Evolutionary conservation across 2,888 invertebrate species (phyloP).

Genomic region (Melanophora roralis): DNA sequence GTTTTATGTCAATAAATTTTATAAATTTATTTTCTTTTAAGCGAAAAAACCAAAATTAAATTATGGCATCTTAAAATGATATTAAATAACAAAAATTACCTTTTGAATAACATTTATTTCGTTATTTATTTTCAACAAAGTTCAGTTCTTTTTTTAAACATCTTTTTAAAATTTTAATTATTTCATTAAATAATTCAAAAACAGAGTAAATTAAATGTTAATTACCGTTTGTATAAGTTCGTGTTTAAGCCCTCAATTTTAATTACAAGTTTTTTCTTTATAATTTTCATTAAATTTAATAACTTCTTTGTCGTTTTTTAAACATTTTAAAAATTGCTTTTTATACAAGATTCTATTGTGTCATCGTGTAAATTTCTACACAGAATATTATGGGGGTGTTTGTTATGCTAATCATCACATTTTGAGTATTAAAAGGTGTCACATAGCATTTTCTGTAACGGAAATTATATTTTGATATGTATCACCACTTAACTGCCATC

Average conservation of each 20-base stretch:
- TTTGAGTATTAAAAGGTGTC: conserved; percentile 48
- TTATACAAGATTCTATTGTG: background rate
- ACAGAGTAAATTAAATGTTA: conserved; percentile 13
- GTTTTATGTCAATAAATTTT: no score
- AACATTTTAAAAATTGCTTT: conserved; percentile 1
- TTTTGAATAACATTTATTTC: background rate
- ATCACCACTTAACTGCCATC: conserved; percentile 45
- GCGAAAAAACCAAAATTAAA: no score
- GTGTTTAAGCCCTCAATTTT: background rate
- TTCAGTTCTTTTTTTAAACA: background rate
- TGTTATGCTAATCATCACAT: conserved; percentile 38
- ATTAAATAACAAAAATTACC: background rate
- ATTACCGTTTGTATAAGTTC: background rate
- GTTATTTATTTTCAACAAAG: background rate
- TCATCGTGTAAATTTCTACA: background rate
- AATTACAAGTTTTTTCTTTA: conserved; percentile 3
- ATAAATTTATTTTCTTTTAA: no score
- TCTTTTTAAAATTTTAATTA: background rate
- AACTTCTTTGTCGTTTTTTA: background rate
- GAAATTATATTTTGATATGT: conserved; percentile 60
- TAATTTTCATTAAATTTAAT: conserved; percentile 41
- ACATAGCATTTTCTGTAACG: conserved; percentile 45
- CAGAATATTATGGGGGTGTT: background rate
- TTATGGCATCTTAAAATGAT: no score
- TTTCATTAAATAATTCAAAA: background rate